Conservation (phyloP, 2,888 invertebrate genomes). For the Drosophila mimetica region DNA sequence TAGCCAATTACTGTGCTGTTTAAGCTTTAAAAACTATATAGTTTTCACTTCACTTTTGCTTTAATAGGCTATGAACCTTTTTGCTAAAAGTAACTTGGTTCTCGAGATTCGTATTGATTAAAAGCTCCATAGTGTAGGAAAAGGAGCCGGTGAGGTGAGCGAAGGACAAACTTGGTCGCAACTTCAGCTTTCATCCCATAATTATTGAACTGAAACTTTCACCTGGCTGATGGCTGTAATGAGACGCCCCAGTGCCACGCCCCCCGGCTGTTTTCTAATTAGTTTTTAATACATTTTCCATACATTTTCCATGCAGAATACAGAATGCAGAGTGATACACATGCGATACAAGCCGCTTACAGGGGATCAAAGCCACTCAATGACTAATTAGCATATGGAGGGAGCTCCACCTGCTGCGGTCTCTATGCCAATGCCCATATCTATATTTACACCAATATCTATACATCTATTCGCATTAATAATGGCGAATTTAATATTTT, state of each 20-base stretch:
- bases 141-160: not conserved
- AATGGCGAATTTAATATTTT: conserved; percentile 19
- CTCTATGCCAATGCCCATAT: not conserved
- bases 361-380: conserved; percentile 43
- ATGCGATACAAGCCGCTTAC: conserved; percentile 24
- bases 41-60: too few species aligned
- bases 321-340: not conserved
- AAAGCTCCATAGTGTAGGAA: conserved; percentile 1
- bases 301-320: conserved; percentile 10
- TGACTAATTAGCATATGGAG: conserved; percentile 49
- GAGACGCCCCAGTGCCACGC: conserved; percentile 13
- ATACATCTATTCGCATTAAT: not conserved
- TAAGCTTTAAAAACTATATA: too few species aligned
- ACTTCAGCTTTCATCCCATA: conserved; percentile 18
- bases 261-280: conserved; percentile 42
- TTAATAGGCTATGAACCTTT: conserved; percentile 5
- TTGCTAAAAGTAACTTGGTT: not conserved
- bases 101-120: conserved; percentile 7
- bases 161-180: conserved; percentile 12
- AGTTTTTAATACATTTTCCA: conserved; percentile 50
- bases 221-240: conserved; percentile 32
- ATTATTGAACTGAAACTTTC: conserved; percentile 49
- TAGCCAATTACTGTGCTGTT: too few species aligned
- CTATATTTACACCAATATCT: not conserved
- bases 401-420: not conserved